A percentile compares a stretch with the other conserved stretches of the same genome.
Conservation (phyloP, 2,797 vertebrate genomes). For the Lutjanus campechanus region DNA sequence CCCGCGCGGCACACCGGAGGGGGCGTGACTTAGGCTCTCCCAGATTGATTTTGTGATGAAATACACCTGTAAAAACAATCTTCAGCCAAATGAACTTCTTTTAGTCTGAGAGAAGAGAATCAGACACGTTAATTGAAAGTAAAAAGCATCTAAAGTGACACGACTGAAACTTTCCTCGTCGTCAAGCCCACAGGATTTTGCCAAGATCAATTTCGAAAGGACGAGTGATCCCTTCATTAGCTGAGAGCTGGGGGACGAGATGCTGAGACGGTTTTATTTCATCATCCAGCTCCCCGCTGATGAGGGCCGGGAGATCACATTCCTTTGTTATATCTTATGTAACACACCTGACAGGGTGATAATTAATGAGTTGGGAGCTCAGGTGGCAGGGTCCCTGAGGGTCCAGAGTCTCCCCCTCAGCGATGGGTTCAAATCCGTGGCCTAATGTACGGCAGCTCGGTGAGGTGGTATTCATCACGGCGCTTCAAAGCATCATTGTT, state of each 20-base stretch:
- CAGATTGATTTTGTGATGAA: not conserved
- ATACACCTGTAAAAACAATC: not conserved
- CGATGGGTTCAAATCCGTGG: constrained; percentile 30
- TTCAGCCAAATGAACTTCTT: not conserved
- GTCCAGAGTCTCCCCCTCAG: not conserved
- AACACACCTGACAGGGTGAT: constrained; percentile 64
- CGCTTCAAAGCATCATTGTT: not conserved
- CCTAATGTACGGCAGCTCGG: not conserved
- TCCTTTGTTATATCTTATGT: constrained; percentile 54
- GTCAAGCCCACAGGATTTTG: constrained; percentile 21
- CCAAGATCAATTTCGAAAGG: constrained; percentile 36
- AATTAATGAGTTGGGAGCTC: constrained; percentile 66
- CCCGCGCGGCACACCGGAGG: too few species aligned
- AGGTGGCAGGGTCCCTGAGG: constrained; percentile 33
- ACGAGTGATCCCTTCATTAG: constrained; percentile 53
- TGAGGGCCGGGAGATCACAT: constrained; percentile 46
- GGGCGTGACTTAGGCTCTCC: too few species aligned
- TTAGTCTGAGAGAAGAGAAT: constrained; percentile 7
- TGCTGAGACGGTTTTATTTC: constrained; percentile 35
- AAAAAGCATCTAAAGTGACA: constrained; percentile 22
- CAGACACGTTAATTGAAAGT: not conserved
- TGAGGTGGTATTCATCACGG: constrained; percentile 20
- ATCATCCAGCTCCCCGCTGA: constrained; percentile 45
- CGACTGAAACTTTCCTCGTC: constrained; percentile 14
- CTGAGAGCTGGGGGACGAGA: not conserved